A percentile compares a stretch with the other conserved stretches of the same genome.
These are phyloP conservation scores for Dioctria linearis DNA, from an alignment of 2,888 invertebrate species.

Conservation along the genomic window DNA sequence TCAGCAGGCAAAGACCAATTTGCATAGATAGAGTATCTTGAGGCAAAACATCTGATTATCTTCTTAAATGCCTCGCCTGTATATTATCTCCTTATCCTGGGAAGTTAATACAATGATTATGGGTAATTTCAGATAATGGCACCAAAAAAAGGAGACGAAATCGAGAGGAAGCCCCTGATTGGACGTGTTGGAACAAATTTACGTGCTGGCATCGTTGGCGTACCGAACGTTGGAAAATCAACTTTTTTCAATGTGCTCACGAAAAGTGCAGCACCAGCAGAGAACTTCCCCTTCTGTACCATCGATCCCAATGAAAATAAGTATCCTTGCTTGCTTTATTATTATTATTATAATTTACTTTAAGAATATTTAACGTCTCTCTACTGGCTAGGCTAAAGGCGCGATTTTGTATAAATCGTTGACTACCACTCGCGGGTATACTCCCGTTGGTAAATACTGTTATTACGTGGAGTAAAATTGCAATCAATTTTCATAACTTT, in stretches of 20 bases:
- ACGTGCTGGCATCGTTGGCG: slow-evolving; percentile 95
- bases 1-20: slow-evolving; percentile 35
- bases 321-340: slow-evolving; percentile 73
- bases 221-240: slow-evolving; percentile 99
- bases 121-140: slow-evolving; percentile 68
- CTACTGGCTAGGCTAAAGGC: slow-evolving; percentile 44
- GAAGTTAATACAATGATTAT: slow-evolving; percentile 60
- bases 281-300: slow-evolving; percentile 99
- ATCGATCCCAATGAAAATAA: slow-evolving; percentile 99
- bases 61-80: slow-evolving; percentile 47
- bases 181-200: slow-evolving; percentile 97
- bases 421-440: slow-evolving; percentile 52
- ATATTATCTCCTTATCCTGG: slow-evolving; percentile 49
- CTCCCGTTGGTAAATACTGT: slow-evolving; percentile 57
- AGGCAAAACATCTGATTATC: slow-evolving; percentile 54
- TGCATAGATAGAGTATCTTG: slow-evolving; percentile 46
- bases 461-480: slow-evolving; percentile 55
- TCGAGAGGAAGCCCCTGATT: slow-evolving; percentile 90
- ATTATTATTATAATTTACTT: slow-evolving; percentile 50
- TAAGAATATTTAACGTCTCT: slow-evolving; percentile 31
- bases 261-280: slow-evolving; percentile 96
- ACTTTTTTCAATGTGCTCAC: slow-evolving; percentile 99
- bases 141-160: slow-evolving; percentile 92
- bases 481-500: slow-evolving; percentile 54
- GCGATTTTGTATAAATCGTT: slow-evolving; percentile 46